Base-by-base conservation (phyloP, 2,888 invertebrate genomes). In the Hymenopus coronatus region DNA sequence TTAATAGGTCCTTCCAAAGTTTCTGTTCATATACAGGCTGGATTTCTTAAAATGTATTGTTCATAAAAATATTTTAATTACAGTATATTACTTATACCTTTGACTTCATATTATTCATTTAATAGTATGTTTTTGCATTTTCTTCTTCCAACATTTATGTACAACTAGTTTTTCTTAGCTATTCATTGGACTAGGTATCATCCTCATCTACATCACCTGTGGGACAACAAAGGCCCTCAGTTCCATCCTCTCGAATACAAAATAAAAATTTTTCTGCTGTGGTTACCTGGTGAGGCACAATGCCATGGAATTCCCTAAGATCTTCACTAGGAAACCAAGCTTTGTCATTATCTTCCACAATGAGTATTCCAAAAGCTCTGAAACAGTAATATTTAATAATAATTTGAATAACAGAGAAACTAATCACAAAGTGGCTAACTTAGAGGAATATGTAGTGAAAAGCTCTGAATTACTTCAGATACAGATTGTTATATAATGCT, bases 311-410 rank as follows among this genome's bases (percentile, higher is more conserved):
- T 92, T 98, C 98, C 91, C 97, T 96, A 1, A 98, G 94, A 92
- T 98, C 98, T 54, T 96, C 96, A 0, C 97, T 97, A 0, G 98
- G 98, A 93, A 98, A 98, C 98, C 98, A 98, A 8, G 98, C 97
- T 91, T 98, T 97, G 92, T 98, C 98, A 90, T 97, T 97, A 92
- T 98, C 98, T 88, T 97, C 97, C 90, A 98, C 96, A 88, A 98
- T 95, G 30, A 96, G 95, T 90, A 97, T 94, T 89, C 97, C 97
- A 92, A 97, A 96, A 91, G 96, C 95, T 94, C 98, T 98, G 93
- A n/a, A 94, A 93, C 90, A 86, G 28, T 90, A 90, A 70, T 86
- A 40, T 27, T 3, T 12, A 90, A 90, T 83, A 40, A 25, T 70
- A 20, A 70, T 54, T 54, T 8, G 6, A 40, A 1, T 12, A 33